Base-by-base conservation (phyloP, 2,888 invertebrate genomes). In the Mycalesis mineus region DNA sequence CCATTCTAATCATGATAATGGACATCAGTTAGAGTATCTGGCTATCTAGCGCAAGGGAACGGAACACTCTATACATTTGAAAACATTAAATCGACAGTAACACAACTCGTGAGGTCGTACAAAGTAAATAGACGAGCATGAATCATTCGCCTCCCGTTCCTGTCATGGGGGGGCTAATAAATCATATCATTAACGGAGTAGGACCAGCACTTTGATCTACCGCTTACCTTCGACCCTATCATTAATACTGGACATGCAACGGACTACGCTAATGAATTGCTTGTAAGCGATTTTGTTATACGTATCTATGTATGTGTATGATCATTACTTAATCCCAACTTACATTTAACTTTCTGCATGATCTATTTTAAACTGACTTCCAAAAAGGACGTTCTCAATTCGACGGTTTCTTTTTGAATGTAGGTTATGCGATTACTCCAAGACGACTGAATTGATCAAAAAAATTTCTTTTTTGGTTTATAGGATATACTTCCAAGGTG, bases 171-270 rank as follows among this genome's bases (percentile, higher is more conserved):
- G 28, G 49, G 39, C 55, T 58, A 61, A 68, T 69, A 71, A 71
- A 69, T 69, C 69, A 69, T 67, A 63, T 67, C 58, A 67, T 66
- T 66, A 68, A 60, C 68, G 65, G 66, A 66, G 67, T 69, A 65
- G 72, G 66, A 67, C 69, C 70, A 67, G 72, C 71, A 69, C 84
- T 84, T 85, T 84, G 82, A 84, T 81, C 75, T 69, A 70, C 81
- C 86, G 86, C 75, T 83, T 86, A 88, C 88, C 88, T 88, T 80
- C 85, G 88, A 88, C 88, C 88, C 68, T 69, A 69, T 75, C 74
- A 82, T 82, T 79, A 81, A 82, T 82, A 77, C 78, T 62, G 68
- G 62, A 67, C 66, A 66, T 71, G 74, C 75, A 77, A 70, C 73
- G 71, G 71, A 65, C 67, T 73, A 77, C 74, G 70, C 71, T 82